phyloP scores from a whole-genome alignment of 2,888 invertebrate genomes.

The Polia nebulosa region DNA sequence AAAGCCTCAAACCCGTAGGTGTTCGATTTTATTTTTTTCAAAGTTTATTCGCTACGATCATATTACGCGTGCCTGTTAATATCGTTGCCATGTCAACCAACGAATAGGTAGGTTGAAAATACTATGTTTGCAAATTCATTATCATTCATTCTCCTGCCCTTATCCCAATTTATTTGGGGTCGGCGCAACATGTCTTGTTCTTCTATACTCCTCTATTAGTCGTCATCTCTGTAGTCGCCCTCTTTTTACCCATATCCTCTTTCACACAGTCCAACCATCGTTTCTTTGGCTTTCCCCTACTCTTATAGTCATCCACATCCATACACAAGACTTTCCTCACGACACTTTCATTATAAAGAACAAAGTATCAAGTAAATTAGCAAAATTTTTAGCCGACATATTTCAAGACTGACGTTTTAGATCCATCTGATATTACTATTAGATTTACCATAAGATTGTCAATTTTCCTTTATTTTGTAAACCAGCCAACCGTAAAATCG shows the following conservation, averaged over 20 bases:
- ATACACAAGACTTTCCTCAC: too few species aligned
- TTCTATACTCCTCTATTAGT: too few species aligned
- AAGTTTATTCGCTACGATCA: conserved; percentile 25
- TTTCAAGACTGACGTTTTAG: not conserved
- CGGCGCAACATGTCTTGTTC: too few species aligned
- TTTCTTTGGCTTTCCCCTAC: too few species aligned
- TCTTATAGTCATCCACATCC: too few species aligned
- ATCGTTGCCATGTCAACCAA: not conserved
- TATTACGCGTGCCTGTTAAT: conserved; percentile 31
- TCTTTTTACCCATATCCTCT: too few species aligned
- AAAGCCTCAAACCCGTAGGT: conserved; percentile 35
- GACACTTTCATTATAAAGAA: too few species aligned
- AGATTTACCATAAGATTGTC: not conserved
- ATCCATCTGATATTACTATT: too few species aligned
- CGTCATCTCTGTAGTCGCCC: too few species aligned
- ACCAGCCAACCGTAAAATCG: not conserved
- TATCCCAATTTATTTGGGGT: too few species aligned
- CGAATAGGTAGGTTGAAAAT: not conserved
- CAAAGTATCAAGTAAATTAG: not conserved
- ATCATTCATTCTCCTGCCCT: too few species aligned
- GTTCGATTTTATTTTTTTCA: conserved; percentile 26
- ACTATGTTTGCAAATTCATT: not conserved
- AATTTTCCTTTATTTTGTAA: not conserved
- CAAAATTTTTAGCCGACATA: not conserved
- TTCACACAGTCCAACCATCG: too few species aligned